phyloP scores from a whole-genome alignment of 2,113 vertebrate species.

The Calonectris borealis region DNA sequence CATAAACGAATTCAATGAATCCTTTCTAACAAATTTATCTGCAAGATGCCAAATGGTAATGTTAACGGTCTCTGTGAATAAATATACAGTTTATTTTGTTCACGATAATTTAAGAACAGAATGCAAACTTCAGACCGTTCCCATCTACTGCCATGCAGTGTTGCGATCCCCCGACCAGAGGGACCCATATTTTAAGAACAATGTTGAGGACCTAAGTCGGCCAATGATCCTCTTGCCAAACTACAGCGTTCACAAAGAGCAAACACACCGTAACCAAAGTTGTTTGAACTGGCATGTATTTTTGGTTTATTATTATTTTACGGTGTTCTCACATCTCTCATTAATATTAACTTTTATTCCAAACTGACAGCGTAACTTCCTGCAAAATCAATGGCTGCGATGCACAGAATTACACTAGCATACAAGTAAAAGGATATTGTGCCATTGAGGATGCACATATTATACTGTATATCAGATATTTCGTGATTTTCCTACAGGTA shows the following conservation, averaged over 20 bases:
- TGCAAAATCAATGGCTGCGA: not conserved
- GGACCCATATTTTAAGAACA: not conserved
- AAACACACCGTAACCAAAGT: not conserved
- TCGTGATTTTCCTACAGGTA: not conserved
- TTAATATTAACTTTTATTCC: slow-evolving; percentile 14
- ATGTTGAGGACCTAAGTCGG: not conserved
- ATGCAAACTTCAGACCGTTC: not conserved
- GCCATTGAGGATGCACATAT: not conserved
- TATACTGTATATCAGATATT: not conserved
- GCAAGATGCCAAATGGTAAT: not conserved
- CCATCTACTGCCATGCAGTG: not conserved
- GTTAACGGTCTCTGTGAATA: not conserved
- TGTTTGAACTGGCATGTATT: not conserved
- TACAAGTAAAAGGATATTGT: not conserved
- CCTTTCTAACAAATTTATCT: not conserved
- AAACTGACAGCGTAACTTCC: not conserved
- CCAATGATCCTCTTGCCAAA: not conserved
- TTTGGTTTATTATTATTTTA: not conserved
- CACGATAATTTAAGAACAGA: not conserved
- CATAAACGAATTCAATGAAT: not conserved
- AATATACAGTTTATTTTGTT: not conserved
- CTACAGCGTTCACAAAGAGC: not conserved
- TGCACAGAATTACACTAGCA: not conserved
- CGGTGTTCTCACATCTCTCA: not conserved
- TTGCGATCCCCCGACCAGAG: not conserved